Conservation (phyloP, 2,113 vertebrate species). For the Cyanoramphus novaezelandiae region DNA sequence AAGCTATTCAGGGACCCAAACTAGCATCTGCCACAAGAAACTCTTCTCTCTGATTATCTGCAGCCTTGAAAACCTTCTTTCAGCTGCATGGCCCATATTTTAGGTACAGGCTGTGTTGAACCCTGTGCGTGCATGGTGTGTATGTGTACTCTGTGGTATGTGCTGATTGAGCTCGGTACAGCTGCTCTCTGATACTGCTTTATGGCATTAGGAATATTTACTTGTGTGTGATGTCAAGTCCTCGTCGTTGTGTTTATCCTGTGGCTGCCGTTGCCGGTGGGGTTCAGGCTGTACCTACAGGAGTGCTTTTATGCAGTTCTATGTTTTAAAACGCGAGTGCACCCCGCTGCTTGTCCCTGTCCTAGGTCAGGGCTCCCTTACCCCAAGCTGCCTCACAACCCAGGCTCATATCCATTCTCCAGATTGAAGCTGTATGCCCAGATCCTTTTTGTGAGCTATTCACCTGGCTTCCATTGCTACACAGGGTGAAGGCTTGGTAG, state of each 20-base stretch:
- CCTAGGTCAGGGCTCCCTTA: background rate
- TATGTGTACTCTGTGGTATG: conserved; percentile 24
- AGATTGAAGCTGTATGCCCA: background rate
- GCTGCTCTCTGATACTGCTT: conserved; percentile 35
- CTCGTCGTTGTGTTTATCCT: conserved; percentile 35
- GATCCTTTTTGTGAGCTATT: background rate
- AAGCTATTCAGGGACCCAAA: background rate
- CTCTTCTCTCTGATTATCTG: background rate
- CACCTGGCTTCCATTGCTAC: background rate
- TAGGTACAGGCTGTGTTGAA: background rate
- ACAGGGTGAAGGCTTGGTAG: background rate
- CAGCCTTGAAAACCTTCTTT: background rate
- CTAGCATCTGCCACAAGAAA: background rate
- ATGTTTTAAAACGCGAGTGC: background rate
- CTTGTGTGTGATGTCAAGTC: background rate
- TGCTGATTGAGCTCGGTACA: background rate
- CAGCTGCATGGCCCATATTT: background rate
- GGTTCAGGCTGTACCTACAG: conserved; percentile 14
- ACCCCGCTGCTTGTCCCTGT: background rate
- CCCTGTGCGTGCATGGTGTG: background rate
- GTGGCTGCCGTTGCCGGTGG: background rate
- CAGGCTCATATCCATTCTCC: background rate
- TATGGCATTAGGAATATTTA: conserved; percentile 10
- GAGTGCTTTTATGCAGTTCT: background rate
- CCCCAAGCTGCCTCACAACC: background rate